These are phyloP conservation scores for Meandrusa payeni DNA, from an alignment of 2,888 invertebrate genomes.

Conservation along the genomic window DNA sequence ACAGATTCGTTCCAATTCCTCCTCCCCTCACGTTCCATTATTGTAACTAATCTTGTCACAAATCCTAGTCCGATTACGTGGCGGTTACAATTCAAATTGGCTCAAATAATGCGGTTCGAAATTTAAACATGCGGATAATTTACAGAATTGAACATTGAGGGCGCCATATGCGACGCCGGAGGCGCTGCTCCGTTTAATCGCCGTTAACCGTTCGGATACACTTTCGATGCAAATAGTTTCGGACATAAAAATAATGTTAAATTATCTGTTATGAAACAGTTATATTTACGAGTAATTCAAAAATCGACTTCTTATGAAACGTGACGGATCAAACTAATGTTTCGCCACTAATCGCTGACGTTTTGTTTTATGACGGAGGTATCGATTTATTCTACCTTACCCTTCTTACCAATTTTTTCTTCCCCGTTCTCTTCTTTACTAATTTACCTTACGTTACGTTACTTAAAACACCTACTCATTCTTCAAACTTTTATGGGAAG, in stretches of 20 bases:
- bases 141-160: constrained; percentile 52
- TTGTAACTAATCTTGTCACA: constrained; percentile 74
- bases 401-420: too few species aligned
- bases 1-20: constrained; percentile 53
- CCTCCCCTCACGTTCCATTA: constrained; percentile 52
- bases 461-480: too few species aligned
- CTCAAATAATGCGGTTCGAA: constrained; percentile 59
- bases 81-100: constrained; percentile 52
- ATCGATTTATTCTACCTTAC: too few species aligned
- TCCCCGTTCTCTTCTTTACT: too few species aligned
- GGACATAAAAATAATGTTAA: constrained; percentile 32
- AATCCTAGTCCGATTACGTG: constrained; percentile 67
- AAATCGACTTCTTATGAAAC: too few species aligned
- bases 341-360: too few species aligned
- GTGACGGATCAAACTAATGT: too few species aligned
- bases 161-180: constrained; percentile 67
- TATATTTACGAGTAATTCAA: too few species aligned
- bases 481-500: too few species aligned
- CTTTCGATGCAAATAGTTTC: constrained; percentile 20
- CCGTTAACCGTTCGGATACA: constrained; percentile 42
- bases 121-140: constrained; percentile 74
- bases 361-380: too few species aligned
- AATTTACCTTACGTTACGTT: too few species aligned
- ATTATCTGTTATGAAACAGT: constrained; percentile 37
- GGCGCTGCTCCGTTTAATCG: constrained; percentile 49